Conservation (phyloP, 2,113 vertebrate genomes). For the Hippocampus comes region DNA sequence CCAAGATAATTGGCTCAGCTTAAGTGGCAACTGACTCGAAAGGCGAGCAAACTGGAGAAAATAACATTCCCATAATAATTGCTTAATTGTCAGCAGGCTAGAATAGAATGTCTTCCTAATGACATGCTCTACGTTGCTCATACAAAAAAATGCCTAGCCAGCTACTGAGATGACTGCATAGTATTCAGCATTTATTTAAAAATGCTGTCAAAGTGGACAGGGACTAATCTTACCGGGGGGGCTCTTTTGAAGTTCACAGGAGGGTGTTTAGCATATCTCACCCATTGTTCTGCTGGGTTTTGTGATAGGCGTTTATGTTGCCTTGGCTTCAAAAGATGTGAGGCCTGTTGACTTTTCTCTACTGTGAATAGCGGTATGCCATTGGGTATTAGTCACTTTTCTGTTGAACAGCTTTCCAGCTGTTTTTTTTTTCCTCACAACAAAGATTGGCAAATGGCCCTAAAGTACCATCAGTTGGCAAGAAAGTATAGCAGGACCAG, state of each 20-base stretch:
- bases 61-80: constrained; percentile 53
- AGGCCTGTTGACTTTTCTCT: constrained; percentile 54
- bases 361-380: constrained; percentile 44
- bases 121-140: constrained; percentile 27
- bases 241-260: constrained; percentile 41
- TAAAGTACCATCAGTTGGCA: constrained; percentile 26
- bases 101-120: constrained; percentile 17
- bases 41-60: constrained; percentile 60
- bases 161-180: constrained; percentile 8
- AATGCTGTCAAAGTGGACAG: constrained; percentile 35
- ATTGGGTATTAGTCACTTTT: constrained; percentile 44
- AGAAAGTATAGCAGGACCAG: not conserved
- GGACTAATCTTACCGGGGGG: constrained; percentile 45
- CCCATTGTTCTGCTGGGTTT: constrained; percentile 49
- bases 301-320: constrained; percentile 56
- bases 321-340: constrained; percentile 47
- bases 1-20: constrained; percentile 85
- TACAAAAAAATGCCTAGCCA: constrained; percentile 11
- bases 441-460: constrained; percentile 39
- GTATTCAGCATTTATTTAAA: constrained; percentile 29
- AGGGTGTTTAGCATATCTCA: constrained; percentile 58
- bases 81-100: constrained; percentile 56
- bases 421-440: constrained; percentile 3
- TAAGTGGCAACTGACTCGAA: constrained; percentile 83
- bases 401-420: constrained; percentile 37